Evolutionary conservation across 2,797 vertebrate genomes (phyloP).

Genomic region (Florisuga fusca): DNA sequence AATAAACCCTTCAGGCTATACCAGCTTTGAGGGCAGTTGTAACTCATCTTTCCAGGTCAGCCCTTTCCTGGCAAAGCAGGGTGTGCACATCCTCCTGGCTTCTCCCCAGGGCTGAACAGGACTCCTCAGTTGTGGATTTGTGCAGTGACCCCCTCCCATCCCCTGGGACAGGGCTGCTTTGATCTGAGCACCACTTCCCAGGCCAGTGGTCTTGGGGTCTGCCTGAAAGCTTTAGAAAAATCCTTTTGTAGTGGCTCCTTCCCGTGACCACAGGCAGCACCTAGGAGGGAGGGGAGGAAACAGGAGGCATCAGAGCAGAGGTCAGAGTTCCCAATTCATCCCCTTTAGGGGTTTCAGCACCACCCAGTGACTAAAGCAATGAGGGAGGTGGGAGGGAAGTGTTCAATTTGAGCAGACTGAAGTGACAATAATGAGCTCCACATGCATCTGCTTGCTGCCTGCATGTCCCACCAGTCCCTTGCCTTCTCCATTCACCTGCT

Average conservation of each 20-base stretch:
- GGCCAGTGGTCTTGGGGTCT: background rate
- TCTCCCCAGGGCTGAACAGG: background rate
- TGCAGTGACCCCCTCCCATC: background rate
- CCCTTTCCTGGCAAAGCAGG: background rate
- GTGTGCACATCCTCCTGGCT: background rate
- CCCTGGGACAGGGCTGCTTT: constrained; percentile 26
- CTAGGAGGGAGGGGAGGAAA: constrained; percentile 45
- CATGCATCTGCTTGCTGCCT: background rate
- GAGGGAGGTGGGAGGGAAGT: constrained; percentile 33
- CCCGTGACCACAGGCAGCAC: constrained; percentile 48
- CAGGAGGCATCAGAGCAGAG: constrained; percentile 31
- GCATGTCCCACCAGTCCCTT: background rate
- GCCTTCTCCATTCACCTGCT: background rate
- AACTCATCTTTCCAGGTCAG: background rate
- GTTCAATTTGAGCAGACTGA: constrained; percentile 37
- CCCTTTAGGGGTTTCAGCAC: background rate
- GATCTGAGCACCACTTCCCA: constrained; percentile 23
- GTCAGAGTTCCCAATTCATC: constrained; percentile 52
- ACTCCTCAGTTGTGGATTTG: background rate
- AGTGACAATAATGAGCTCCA: constrained; percentile 1
- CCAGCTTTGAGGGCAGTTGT: background rate
- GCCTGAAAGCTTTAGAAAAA: constrained; percentile 50
- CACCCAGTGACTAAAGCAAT: constrained; percentile 26
- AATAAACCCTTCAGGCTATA: background rate
- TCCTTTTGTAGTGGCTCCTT: constrained; percentile 49